Conservation (phyloP, 2,888 invertebrate species). For the Mesochorus sp. region DNA sequence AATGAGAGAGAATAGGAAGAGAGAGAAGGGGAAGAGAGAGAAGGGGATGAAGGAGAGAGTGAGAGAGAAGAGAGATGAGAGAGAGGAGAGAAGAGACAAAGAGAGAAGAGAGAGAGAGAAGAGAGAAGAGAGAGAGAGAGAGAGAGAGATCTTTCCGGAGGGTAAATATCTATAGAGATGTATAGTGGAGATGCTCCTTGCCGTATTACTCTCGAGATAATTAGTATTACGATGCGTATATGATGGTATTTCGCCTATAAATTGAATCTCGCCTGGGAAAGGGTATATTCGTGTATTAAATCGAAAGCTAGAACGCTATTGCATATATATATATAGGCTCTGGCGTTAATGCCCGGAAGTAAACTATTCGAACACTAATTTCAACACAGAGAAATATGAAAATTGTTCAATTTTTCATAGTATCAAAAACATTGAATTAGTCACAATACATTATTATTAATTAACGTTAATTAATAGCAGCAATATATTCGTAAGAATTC, state of each 20-base stretch:
- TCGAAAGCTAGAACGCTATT: neutral
- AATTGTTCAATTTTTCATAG: no score
- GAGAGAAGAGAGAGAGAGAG: neutral
- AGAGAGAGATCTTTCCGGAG: no score
- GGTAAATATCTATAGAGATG: neutral
- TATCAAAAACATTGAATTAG: neutral
- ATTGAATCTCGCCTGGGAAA: neutral
- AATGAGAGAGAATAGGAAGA: no score
- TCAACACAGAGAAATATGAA: no score
- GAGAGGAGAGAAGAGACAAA: neutral
- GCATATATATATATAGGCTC: neutral
- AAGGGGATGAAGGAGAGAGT: neutral
- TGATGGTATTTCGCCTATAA: conserved; percentile 9
- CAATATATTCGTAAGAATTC: no score
- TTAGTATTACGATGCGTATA: conserved; percentile 31
- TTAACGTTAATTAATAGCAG: no score
- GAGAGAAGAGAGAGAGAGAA: neutral
- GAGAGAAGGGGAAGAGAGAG: neutral
- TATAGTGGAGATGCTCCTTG: neutral
- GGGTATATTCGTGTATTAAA: neutral
- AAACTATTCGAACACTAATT: no score
- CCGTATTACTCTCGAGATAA: conserved; percentile 36
- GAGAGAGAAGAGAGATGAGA: neutral
- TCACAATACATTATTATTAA: no score
- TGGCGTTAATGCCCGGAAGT: neutral